Percentiles rank a stretch among this genome's conserved stretches.
These are phyloP conservation scores for Strix aluco DNA, from an alignment of 2,113 vertebrate genomes.

Conservation along the genomic window DNA sequence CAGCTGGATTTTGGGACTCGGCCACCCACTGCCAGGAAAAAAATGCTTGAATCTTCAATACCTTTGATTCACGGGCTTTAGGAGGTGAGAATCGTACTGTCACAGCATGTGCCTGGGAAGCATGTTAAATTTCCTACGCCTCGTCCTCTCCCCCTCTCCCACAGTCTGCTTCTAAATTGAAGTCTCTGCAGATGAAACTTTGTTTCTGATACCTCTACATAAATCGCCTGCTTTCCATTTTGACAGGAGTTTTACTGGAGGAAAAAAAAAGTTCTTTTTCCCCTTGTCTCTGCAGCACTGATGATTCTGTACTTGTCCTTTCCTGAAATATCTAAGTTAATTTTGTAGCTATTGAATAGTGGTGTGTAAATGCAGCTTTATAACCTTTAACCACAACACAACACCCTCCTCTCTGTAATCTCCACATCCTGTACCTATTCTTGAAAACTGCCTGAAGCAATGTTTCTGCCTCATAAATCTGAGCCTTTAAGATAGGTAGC, in stretches of 20 bases:
- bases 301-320: background rate
- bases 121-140: constrained; percentile 27
- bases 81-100: constrained; percentile 59
- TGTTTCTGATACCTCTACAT: background rate
- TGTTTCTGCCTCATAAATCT: constrained; percentile 34
- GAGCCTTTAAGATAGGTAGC: background rate
- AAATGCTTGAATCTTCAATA: constrained; percentile 39
- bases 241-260: background rate
- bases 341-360: constrained; percentile 42
- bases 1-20: constrained; percentile 33
- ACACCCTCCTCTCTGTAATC: background rate
- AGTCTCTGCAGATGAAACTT: constrained; percentile 38
- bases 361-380: background rate
- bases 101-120: constrained; percentile 52
- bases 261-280: background rate
- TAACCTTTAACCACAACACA: constrained; percentile 38
- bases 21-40: constrained; percentile 50
- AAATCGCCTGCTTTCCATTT: background rate
- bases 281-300: background rate
- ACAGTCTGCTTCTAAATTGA: constrained; percentile 49
- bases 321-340: constrained; percentile 52
- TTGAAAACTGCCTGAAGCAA: constrained; percentile 29
- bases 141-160: background rate
- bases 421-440: constrained; percentile 24
- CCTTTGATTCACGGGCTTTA: constrained; percentile 59